Conservation (phyloP, 2,797 vertebrate genomes). For the Hoplostethus mediterraneus region DNA sequence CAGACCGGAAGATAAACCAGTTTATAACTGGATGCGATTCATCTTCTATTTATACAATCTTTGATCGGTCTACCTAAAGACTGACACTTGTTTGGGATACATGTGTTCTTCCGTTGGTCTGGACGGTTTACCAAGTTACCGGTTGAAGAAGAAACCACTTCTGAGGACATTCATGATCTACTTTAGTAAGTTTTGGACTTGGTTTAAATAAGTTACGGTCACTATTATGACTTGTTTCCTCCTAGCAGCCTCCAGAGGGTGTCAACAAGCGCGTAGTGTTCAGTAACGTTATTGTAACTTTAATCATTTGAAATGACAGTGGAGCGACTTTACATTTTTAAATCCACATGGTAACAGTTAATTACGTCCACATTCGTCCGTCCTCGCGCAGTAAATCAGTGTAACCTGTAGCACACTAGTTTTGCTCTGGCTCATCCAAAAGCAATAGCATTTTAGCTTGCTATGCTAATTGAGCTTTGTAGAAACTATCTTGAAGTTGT, state of each 20-base stretch:
- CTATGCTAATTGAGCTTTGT: conserved; percentile 31
- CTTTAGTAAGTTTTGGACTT: conserved; percentile 9
- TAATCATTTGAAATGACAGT: too few relatives aligned
- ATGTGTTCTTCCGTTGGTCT: conserved; percentile 31
- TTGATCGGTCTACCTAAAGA: background rate
- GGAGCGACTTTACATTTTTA: background rate
- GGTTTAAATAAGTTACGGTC: background rate
- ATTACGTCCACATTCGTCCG: accelerated
- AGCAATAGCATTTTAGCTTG: conserved; percentile 29
- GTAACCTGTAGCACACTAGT: background rate
- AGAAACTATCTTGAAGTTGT: background rate
- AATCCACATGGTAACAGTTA: background rate
- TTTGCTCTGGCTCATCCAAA: background rate
- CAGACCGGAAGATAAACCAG: conserved; percentile 12
- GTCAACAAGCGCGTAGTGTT: background rate
- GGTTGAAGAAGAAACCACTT: conserved; percentile 21
- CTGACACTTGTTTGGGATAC: conserved; percentile 58
- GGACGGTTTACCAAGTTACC: background rate
- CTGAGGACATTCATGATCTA: background rate
- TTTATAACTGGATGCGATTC: background rate
- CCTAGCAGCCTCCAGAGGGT: background rate
- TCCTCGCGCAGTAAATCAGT: background rate
- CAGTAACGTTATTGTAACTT: too few relatives aligned
- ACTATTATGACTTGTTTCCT: background rate
- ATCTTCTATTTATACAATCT: conserved; percentile 5